Evolutionary conservation across 2,888 invertebrate genomes (phyloP), one percentile per base, ranked within the genome.

Genomic region (Lasioglossum villosulum): DNA sequence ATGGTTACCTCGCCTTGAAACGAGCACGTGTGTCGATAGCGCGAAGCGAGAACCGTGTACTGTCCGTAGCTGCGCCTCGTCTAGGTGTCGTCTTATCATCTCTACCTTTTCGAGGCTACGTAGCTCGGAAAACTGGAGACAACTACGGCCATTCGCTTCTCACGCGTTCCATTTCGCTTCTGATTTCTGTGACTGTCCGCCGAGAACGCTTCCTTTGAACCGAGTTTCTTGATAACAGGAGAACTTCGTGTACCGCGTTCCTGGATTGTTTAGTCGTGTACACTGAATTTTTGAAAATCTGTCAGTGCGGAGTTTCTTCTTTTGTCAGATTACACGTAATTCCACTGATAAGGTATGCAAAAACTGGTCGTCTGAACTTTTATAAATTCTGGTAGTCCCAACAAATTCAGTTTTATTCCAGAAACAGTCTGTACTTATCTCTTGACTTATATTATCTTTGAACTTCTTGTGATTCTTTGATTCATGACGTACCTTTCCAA

Each of bases 41-140:
- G 6, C 30, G 52, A 14, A 42, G 14, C 4, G 14, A 34, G 8
- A 56, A 34, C 42, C 42, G 59, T 39, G 72, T n/a, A 37, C 59
- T 5, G 27, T n/a, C 74, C 59, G 74, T 78, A 27, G 59, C 23
- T 30, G 77, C 59, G 77, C 48, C 48, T 59, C 42, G 56, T 4
- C 37, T 34, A 6, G 30, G 19, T 72, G 72, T 56, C 45, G 71
- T 5, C 52, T 42, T 70, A 70, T 30, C 14, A 4, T 1, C 34
- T 19, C 12, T 27, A 10, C 37, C 27, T 75, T 23, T 48, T 37
- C 45, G 5, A 30, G 34, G 6, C 76, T 34, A 45, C 42, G 42
- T 56, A 72, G 42, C 12, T 12, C 14, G n/a, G 30, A 73, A 76
- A 37, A 52, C 48, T 23, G 42, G 19, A 10, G 39, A 12, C 3